These are phyloP conservation scores for Leptonema lineaticorne DNA, from an alignment of 1,140 invertebrate species.

Conservation along the genomic window DNA sequence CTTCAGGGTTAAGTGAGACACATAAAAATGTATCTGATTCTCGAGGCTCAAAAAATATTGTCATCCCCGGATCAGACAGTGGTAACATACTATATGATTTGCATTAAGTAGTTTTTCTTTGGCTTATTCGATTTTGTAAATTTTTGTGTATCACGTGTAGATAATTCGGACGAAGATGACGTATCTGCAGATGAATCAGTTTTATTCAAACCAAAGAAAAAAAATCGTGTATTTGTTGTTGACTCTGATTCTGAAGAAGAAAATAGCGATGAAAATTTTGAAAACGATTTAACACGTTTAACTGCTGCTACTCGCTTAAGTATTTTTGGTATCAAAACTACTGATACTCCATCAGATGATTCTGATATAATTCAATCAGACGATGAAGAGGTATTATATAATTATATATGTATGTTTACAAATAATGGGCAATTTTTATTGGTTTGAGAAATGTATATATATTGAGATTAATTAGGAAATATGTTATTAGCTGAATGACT, in stretches of 20 bases:
- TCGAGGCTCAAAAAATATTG: neutral
- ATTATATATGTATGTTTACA: neutral
- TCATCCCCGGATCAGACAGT: constrained; percentile 26
- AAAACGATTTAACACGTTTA: constrained; percentile 48
- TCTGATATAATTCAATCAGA: constrained; percentile 54
- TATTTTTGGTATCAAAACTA: constrained; percentile 51
- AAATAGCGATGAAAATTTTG: neutral
- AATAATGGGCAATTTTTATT: too few relatives aligned
- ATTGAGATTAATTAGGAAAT: too few relatives aligned
- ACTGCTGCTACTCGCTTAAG: constrained; percentile 53
- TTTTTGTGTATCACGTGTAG: neutral
- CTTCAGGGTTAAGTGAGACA: constrained; percentile 6
- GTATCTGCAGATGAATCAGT: neutral
- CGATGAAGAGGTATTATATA: constrained; percentile 47
- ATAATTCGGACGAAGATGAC: neutral
- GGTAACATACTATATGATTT: constrained; percentile 7
- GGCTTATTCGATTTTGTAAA: neutral
- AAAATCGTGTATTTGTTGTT: neutral
- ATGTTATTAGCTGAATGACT: too few relatives aligned
- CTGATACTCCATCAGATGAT: constrained; percentile 50
- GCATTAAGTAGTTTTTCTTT: neutral
- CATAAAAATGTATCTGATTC: too few relatives aligned
- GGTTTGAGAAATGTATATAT: too few relatives aligned
- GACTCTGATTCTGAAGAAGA: constrained; percentile 12
- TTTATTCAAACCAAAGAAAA: constrained; percentile 10